These are phyloP conservation scores for Drosophila algonquin DNA, from an alignment of 2,888 invertebrate genomes.

Conservation along the genomic window DNA sequence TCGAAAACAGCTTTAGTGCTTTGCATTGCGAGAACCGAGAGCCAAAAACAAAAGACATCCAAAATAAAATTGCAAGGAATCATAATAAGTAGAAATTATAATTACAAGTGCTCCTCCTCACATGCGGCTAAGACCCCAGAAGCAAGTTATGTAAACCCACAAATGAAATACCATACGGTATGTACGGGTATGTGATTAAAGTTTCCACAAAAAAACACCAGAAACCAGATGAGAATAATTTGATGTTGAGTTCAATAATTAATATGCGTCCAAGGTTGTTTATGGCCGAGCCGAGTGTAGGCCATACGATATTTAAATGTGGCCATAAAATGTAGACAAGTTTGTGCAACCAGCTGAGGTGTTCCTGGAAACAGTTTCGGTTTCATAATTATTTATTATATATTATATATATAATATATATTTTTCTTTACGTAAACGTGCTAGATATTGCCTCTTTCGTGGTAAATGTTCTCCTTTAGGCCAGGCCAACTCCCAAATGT, in stretches of 20 bases:
- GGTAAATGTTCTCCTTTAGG: not conserved
- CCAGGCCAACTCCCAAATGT: constrained; percentile 1
- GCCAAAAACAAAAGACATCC: constrained; percentile 1
- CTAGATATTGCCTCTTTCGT: not conserved
- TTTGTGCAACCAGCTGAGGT: constrained; percentile 9
- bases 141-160: constrained; percentile 18
- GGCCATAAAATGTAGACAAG: constrained; percentile 46
- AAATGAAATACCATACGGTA: not conserved
- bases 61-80: constrained; percentile 49
- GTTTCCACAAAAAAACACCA: constrained; percentile 28
- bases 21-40: constrained; percentile 59
- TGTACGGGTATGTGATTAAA: constrained; percentile 42
- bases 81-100: constrained; percentile 74
- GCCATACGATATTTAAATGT: constrained; percentile 62
- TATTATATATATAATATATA: no score
- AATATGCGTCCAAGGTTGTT: constrained; percentile 65
- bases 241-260: constrained; percentile 57
- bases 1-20: constrained; percentile 73
- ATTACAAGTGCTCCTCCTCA: constrained; percentile 62
- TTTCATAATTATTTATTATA: no score
- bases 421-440: no score
- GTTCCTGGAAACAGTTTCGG: constrained; percentile 11
- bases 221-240: constrained; percentile 33
- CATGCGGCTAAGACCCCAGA: constrained; percentile 55
- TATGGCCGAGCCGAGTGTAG: constrained; percentile 61